Percentiles rank a stretch among this genome's conserved stretches.
These are phyloP conservation scores for Parapsyche elsis DNA, from an alignment of 1,140 invertebrate species.

Conservation along the genomic window DNA sequence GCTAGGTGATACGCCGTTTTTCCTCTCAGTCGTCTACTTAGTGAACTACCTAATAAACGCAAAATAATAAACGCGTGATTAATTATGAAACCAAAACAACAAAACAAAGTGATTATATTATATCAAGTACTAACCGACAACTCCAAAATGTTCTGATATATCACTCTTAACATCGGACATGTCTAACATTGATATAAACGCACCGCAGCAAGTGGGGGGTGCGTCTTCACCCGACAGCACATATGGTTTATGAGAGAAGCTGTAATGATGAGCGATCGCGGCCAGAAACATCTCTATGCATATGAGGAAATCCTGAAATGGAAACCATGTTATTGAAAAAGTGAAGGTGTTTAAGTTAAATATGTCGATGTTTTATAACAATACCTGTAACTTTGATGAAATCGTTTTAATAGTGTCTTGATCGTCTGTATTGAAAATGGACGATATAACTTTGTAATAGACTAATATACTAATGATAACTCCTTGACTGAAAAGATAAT, in stretches of 20 bases:
- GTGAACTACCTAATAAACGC: constrained; percentile 70
- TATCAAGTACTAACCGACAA: constrained; percentile 74
- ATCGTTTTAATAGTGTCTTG: constrained; percentile 76
- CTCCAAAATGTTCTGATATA: constrained; percentile 90
- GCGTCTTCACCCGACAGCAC: constrained; percentile 66
- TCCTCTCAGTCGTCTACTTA: constrained; percentile 78
- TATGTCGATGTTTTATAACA: constrained; percentile 15
- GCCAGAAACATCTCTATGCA: constrained; percentile 99
- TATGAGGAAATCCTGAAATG: constrained; percentile 88
- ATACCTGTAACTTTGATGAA: constrained; percentile 84
- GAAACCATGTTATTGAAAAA: neutral
- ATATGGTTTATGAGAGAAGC: constrained; percentile 92
- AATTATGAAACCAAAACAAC: neutral
- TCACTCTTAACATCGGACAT: constrained; percentile 93
- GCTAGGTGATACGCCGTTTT: constrained; percentile 77
- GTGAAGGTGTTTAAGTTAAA: neutral
- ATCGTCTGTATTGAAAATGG: constrained; percentile 75
- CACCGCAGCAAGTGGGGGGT: constrained; percentile 69
- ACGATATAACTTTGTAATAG: constrained; percentile 74
- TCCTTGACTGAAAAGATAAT: constrained; percentile 90
- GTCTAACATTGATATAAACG: constrained; percentile 90
- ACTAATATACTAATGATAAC: constrained; percentile 89
- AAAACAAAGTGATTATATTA: neutral
- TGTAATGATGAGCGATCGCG: constrained; percentile 93
- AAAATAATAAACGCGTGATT: too few species aligned